Conservation (phyloP, 2,113 vertebrate genomes). For the Leptobrachium leishanense region DNA sequence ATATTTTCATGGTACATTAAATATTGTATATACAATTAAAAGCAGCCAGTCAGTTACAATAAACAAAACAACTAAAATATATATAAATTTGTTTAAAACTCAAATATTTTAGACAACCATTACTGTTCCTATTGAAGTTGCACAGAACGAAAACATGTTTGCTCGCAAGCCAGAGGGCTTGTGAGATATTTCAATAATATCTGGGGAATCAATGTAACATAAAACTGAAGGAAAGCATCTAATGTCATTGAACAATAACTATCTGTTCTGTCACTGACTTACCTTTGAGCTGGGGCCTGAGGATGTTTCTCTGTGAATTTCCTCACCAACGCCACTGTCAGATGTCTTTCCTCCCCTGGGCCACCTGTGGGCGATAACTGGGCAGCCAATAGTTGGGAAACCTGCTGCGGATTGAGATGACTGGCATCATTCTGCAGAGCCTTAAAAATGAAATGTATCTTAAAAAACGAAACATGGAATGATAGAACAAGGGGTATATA, state of each 20-base stretch:
- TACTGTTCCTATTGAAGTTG: constrained; percentile 65
- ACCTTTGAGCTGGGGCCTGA: constrained; percentile 84
- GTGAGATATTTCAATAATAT: constrained; percentile 88
- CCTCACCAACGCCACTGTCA: constrained; percentile 78
- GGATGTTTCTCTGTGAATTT: constrained; percentile 77
- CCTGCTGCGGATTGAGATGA: constrained; percentile 62
- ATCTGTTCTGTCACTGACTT: constrained; percentile 82
- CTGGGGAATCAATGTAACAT: constrained; percentile 89
- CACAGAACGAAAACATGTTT: constrained; percentile 64
- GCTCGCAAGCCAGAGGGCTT: constrained; percentile 80
- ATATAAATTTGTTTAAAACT: neutral
- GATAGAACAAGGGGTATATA: too few species aligned
- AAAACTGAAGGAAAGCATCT: constrained; percentile 89
- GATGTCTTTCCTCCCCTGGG: constrained; percentile 66
- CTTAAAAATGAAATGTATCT: constrained; percentile 59
- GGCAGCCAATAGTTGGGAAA: constrained; percentile 63
- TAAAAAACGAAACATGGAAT: too few species aligned
- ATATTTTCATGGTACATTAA: too few species aligned
- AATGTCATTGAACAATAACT: constrained; percentile 96
- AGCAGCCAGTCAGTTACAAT: too few species aligned
- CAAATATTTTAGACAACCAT: constrained; percentile 57
- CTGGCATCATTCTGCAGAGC: constrained; percentile 58
- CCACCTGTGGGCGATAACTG: constrained; percentile 63
- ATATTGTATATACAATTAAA: too few species aligned
- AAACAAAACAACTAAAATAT: too few species aligned